phyloP scores from a whole-genome alignment of 1,140 invertebrate genomes.

The Bicyclus anynana region DNA sequence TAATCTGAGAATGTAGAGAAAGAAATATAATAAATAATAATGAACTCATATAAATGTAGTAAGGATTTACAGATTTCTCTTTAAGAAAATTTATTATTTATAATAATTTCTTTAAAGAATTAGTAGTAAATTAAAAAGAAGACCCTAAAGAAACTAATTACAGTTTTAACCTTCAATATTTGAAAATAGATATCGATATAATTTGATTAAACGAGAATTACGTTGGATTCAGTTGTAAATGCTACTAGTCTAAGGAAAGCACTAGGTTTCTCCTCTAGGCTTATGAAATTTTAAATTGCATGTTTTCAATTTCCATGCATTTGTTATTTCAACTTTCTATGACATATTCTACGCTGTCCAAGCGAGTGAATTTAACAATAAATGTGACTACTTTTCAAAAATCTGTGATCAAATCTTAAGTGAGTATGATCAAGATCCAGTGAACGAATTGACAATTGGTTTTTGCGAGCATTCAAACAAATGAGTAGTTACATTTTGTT shows the following conservation, averaged over 20 bases:
- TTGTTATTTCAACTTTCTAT: conserved; percentile 20
- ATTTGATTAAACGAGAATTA: too few relatives aligned
- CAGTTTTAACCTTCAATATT: too few relatives aligned
- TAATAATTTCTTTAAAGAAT: too few relatives aligned
- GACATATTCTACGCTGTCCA: conserved; percentile 49
- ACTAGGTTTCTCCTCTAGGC: conserved; percentile 15
- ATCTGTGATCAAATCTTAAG: conserved; percentile 61
- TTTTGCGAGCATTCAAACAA: conserved; percentile 63
- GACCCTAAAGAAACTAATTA: too few relatives aligned
- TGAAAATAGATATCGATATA: conserved; percentile 9
- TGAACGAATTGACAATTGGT: conserved; percentile 66
- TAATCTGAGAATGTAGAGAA: too few relatives aligned
- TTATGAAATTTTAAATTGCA: conserved; percentile 11
- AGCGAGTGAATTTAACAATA: conserved; percentile 52
- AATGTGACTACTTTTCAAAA: conserved; percentile 50
- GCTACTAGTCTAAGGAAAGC: conserved; percentile 12
- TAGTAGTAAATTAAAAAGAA: too few relatives aligned
- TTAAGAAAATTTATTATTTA: too few relatives aligned
- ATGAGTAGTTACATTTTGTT: conserved; percentile 77
- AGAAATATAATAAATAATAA: too few relatives aligned
- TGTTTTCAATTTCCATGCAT: conserved; percentile 19
- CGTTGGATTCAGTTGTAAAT: conserved; percentile 2
- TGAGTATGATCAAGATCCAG: conserved; percentile 67
- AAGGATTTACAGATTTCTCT: too few relatives aligned
- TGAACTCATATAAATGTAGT: too few relatives aligned